Evolutionary conservation across 2,113 vertebrate species (phyloP).

Genomic region (Gallinago paraguaiae): DNA sequence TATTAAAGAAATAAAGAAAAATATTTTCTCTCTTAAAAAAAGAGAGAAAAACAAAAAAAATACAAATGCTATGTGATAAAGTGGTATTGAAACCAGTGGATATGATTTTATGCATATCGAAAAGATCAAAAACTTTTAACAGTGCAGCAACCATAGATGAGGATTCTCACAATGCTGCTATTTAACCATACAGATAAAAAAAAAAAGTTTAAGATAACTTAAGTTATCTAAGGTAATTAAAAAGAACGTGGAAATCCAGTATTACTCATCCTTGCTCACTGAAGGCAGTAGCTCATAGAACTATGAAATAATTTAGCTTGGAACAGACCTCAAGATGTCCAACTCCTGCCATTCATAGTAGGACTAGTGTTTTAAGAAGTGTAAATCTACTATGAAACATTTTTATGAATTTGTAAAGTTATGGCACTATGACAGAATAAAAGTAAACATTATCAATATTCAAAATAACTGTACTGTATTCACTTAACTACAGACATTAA

Average conservation of each 20-base stretch:
- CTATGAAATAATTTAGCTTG: background rate
- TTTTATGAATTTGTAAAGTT: background rate
- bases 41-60: background rate
- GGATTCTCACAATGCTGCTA: background rate
- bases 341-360: background rate
- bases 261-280: background rate
- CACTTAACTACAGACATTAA: background rate
- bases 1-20: background rate
- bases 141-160: background rate
- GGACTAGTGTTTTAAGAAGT: background rate
- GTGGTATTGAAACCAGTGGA: background rate
- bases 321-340: background rate
- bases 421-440: background rate
- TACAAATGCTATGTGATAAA: background rate
- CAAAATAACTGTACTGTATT: background rate
- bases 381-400: background rate
- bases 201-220: background rate
- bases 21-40: no score
- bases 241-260: background rate
- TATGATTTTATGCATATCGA: background rate
- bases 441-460: background rate
- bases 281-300: background rate
- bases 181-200: background rate
- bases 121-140: background rate
- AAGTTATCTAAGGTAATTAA: background rate